A percentile compares a stretch with the other conserved stretches of the same genome.
Evolutionary conservation across 2,797 vertebrate species (phyloP).

Genomic region (Esox lucius): DNA sequence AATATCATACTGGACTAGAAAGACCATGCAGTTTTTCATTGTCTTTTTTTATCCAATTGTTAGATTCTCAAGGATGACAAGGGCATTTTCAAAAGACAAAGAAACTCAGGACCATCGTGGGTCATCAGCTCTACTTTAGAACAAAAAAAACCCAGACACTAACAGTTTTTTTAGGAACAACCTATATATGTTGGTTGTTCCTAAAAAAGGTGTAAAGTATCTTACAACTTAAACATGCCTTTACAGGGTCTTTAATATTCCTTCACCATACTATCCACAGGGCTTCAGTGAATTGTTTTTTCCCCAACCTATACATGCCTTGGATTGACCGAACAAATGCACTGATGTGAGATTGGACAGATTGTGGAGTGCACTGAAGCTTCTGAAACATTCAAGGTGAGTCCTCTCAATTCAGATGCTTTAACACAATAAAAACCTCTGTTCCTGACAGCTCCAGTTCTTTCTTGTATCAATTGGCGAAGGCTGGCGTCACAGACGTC

Average conservation of each 20-base stretch:
- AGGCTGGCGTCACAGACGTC: too few species aligned
- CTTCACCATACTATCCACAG: neutral
- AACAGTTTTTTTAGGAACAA: too few species aligned
- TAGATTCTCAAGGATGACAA: neutral
- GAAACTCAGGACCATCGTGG: conserved; percentile 7
- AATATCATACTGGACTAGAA: too few species aligned
- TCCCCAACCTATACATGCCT: neutral
- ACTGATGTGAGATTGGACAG: neutral
- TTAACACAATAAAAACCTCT: neutral
- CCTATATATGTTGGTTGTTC: too few species aligned
- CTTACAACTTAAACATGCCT: neutral
- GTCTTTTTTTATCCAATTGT: neutral
- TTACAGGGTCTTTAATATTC: neutral
- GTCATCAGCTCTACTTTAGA: neutral
- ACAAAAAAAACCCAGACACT: too few species aligned
- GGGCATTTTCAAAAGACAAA: neutral
- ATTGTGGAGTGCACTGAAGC: neutral
- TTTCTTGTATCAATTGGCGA: neutral
- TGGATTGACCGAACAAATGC: neutral
- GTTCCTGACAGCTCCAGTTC: neutral
- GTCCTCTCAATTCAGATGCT: neutral
- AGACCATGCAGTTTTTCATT: neutral
- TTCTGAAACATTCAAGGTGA: neutral
- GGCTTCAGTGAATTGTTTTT: neutral
- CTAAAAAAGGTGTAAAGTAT: neutral